Base-by-base conservation (phyloP, 2,797 vertebrate species). In the Miichthys miiuy region DNA sequence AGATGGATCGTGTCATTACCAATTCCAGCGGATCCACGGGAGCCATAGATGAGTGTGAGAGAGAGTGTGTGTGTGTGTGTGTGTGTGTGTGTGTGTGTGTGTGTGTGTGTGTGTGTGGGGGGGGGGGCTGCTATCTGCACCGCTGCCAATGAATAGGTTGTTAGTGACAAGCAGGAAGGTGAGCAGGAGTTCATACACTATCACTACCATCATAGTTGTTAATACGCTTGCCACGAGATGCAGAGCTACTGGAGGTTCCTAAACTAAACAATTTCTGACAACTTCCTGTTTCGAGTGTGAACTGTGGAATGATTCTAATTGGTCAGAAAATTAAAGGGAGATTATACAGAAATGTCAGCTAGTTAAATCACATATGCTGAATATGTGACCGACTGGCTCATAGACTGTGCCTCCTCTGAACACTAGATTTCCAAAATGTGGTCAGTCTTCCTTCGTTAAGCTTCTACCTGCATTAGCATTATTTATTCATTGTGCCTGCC, bases 1-100 rank as follows among this genome's bases (percentile, higher is more conserved):
- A 93, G 93, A 95, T 94, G 93, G 92, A 95, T 95, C 78, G 88
- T 81, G 92, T 92, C 94, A 94, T 95, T 95, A 95, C 89, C 91
- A 90, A 92, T 94, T 93, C 90, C 86, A 88, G 90, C 75, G 10
- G 89, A 94, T 93, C 88, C 89, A 90, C 76, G 9, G 91, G 88
- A 90, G 88, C 87, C 81, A 82, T 65, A 78, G 88, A 84, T 84
- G 83, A 71, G 69, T 77, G 78, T 47, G 83, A 5, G 76, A 3
- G 71, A 41, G 73, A 18, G 44, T 23, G 73, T 69, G 77, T 77
- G 72, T 63, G 72, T 48, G 67, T 57, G 86, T 68, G 81, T 79
- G 79, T 79, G 63, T 72, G 51, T 67, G 75, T 75, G 56, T 60
- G 69, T 27, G 73, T 69, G 77, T 77, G 72, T 63, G 72, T 48